Evolutionary conservation across 1,140 invertebrate species (phyloP).

Genomic region (Heliconius hermathena): DNA sequence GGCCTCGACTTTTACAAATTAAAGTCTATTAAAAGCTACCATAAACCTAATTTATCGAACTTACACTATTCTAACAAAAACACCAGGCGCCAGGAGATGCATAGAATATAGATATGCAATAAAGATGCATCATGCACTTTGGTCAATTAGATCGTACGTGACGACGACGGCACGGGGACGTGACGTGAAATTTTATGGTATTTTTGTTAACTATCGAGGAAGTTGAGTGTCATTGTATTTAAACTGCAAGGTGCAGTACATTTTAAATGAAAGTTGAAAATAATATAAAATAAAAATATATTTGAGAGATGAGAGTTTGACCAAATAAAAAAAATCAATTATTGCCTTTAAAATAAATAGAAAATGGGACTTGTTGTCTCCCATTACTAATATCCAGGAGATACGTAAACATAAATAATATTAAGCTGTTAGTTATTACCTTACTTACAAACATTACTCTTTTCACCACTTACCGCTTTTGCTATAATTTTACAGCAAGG

Average conservation of each 20-base stretch:
- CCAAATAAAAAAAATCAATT: neutral
- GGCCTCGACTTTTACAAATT: no score
- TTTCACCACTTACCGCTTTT: no score
- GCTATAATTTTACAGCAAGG: no score
- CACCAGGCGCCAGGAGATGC: conserved; percentile 22
- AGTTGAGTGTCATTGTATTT: conserved; percentile 37
- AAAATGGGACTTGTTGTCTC: no score
- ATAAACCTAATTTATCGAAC: neutral
- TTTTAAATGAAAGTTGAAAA: neutral
- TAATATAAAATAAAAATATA: no score
- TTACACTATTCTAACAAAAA: neutral
- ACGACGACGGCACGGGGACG: conserved; percentile 23
- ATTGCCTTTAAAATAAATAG: neutral
- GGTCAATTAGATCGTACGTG: conserved; percentile 36
- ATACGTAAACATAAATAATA: no score
- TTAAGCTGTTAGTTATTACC: no score
- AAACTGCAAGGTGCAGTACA: conserved; percentile 31
- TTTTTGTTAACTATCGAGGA: conserved; percentile 15
- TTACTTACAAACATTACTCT: no score
- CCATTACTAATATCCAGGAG: no score
- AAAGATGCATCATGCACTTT: conserved; percentile 31
- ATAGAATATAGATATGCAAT: conserved; percentile 32
- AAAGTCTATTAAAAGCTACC: neutral
- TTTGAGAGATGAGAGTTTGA: neutral
- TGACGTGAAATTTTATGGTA: conserved; percentile 37